Conservation (phyloP, 2,797 vertebrate genomes). For the Fringilla coelebs region DNA sequence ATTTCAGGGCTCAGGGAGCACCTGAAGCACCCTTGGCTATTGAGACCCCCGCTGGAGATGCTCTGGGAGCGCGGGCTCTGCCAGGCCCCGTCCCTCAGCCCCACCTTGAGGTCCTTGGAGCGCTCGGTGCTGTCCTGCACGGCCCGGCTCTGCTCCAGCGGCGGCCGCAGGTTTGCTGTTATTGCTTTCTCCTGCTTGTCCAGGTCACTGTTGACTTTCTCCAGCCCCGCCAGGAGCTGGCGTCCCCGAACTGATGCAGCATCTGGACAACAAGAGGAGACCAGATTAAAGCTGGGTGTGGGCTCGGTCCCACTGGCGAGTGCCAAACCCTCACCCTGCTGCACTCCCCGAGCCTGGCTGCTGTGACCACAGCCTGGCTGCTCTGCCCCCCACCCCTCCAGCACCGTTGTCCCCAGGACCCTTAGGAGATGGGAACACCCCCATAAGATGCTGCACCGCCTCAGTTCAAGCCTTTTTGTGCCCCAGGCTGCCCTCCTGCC, state of each 20-base stretch:
- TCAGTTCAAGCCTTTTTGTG: neutral
- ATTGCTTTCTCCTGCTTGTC: constrained; percentile 92
- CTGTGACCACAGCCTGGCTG: neutral
- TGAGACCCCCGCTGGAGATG: too few species aligned
- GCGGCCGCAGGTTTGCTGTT: constrained; percentile 84
- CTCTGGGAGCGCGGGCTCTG: neutral
- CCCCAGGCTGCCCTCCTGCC: neutral
- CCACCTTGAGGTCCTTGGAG: constrained; percentile 88
- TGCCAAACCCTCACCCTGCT: neutral
- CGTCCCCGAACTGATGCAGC: constrained; percentile 86
- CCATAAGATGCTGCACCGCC: neutral
- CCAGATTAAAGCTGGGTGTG: neutral
- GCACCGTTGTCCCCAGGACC: neutral
- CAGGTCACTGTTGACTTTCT: constrained; percentile 87
- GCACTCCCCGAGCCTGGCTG: rapidly evolving
- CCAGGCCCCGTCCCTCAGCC: rapidly evolving
- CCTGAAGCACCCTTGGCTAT: neutral
- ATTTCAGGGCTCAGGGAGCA: neutral
- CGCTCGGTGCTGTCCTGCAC: constrained; percentile 90
- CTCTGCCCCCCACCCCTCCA: neutral
- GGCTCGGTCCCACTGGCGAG: neutral
- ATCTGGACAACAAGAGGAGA: constrained; percentile 66
- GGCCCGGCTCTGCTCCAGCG: constrained; percentile 87
- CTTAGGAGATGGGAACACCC: neutral
- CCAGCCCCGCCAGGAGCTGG: constrained; percentile 90